Base-by-base conservation (phyloP, 2,888 invertebrate genomes). In the Ormyrus labotus region DNA sequence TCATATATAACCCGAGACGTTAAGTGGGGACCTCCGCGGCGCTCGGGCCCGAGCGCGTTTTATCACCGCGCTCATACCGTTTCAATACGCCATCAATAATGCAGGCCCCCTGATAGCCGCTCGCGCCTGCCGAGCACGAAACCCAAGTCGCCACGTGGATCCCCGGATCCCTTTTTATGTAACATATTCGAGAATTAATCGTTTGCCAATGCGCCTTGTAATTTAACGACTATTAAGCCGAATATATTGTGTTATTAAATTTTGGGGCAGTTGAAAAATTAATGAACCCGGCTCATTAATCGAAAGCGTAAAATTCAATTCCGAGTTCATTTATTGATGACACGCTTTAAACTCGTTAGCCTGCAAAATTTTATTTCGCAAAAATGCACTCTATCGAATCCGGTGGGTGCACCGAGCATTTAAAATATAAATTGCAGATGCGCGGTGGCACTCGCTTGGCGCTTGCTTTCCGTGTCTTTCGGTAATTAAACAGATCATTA, bases 41-140 rank as follows among this genome's bases (percentile, higher is more conserved):
- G 87, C 86, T 86, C 84, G 85, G 86, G 87, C 85, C 87, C 87
- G 85, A 83, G 83, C 87, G 85, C 87, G 87, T 90, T 90, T 90
- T 90, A 90, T 90, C 90, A 89, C 89, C 89, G 86, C 82, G 89
- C 88, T 90, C 89, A 87, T 88, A 89, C 89, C 87, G 86, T 89
- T 90, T 90, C 90, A 90, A 90, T 90, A 90, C 89, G 86, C 90
- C 90, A 90, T 90, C 90, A 89, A 90, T 90, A 90, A 90, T 90
- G 86, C 61, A 45, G 87, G 84, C 84, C 86, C 86, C 85, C 84
- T 86, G 86, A 86, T 87, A 85, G 67, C 81, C 75, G 72, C 83
- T 34, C 34, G 34, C 34, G 34, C 34, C 34, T 34, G 34, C 34
- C 34, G 34, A 13, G 34, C 34, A 7, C 51, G 5, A 34, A 45